Evolutionary conservation across 1,140 invertebrate genomes (phyloP), one percentile per base, ranked within the genome.

Genomic region (Drosophila truncata): DNA sequence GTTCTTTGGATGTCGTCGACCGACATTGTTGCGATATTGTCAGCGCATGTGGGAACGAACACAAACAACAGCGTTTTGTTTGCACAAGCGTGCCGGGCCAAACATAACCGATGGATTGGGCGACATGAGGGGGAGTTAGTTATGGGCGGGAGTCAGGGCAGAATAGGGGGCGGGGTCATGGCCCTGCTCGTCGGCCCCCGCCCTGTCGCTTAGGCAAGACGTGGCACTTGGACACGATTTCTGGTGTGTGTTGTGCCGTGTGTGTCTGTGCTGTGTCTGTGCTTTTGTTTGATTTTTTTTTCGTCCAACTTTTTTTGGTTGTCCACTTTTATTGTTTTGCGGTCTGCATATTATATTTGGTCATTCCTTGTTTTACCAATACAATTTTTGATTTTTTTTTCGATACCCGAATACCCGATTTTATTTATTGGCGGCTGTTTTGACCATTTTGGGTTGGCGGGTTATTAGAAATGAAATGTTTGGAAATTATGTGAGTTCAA

Each of bases 21-120:
- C 78, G 76, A 83, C 81, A 84, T 82, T 82, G 73, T 84, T 90
- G 86, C 81, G 80, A 85, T 90, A 76, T 90, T 90, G 81, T 90
- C 75, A 76, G 78, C 78, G 71, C 74, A 85, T 90, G 85, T 72
- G 72, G 74, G 80, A 75, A 82, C 47, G 80, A 75, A 82, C 47
- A 82, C 65, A 81, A 72, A 63, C 78, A 71, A 47, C 83, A 54
- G 41, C 63, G 67, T 78, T 88, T 81, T 78, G 85, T 88, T 82
- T 81, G 79, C 79, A 77, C 60, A 82, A 77, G 64, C 80, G 64
- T 66, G 61, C 52, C 72, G 46, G 79, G 58, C 65, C 69, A 59
- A 57, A 64, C 69, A 63, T 78, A 64, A 49, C 50, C 50, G 35
- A 33, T 61, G 41, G 25, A 31, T 55, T 42, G 13, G 25, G n/a